Percentiles rank a stretch among this genome's conserved stretches.
phyloP scores from a whole-genome alignment of 2,113 vertebrate species.

The Numida meleagris region DNA sequence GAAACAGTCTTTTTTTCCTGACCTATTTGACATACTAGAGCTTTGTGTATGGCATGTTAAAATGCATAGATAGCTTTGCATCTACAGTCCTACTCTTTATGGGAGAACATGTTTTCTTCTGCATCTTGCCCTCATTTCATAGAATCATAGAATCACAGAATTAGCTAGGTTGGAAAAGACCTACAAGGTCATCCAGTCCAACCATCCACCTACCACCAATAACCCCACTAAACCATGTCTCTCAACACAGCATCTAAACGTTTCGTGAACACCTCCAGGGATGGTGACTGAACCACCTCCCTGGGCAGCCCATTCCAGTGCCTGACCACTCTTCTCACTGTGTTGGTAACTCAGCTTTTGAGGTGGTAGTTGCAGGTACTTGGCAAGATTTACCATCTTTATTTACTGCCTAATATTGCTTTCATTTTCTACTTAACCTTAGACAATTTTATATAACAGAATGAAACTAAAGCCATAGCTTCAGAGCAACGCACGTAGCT shows the following conservation, averaged over 20 bases:
- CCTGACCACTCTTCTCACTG: neutral
- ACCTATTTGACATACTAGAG: neutral
- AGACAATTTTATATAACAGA: neutral
- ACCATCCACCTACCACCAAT: no score
- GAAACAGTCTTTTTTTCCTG: neutral
- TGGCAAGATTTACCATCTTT: neutral
- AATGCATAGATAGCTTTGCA: neutral
- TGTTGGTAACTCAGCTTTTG: neutral
- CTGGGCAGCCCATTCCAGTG: no score
- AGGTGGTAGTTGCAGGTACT: neutral
- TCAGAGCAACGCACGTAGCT: neutral
- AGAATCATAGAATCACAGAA: no score
- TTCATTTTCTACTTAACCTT: neutral
- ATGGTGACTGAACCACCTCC: no score
- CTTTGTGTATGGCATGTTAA: neutral
- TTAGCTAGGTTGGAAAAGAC: no score
- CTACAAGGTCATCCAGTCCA: no score
- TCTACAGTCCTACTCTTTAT: neutral
- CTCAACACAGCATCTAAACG: no score
- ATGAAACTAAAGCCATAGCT: neutral
- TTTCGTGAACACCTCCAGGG: no score
- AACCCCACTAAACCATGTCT: no score
- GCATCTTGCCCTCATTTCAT: neutral
- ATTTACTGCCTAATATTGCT: neutral
- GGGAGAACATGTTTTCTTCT: neutral